These are phyloP conservation scores for Mnemiopsis leidyi DNA, from an alignment of 37 sponge, comb jelly and placozoan species.

Conservation along the genomic window DNA sequence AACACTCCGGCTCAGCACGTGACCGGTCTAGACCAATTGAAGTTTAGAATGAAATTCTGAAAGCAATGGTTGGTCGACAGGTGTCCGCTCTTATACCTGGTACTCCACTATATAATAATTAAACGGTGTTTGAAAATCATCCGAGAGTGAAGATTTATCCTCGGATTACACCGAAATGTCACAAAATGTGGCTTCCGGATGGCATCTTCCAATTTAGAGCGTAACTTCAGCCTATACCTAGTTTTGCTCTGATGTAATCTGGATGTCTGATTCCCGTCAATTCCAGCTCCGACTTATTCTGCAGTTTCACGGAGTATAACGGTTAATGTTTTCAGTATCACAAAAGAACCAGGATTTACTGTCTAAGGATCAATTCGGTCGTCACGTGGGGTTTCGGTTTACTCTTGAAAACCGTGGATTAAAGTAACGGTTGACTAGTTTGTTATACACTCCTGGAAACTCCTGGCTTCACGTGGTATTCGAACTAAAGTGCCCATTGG, in stretches of 20 bases:
- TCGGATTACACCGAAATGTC: conserved; percentile 53
- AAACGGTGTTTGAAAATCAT: conserved; percentile 63
- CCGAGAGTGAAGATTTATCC: conserved; percentile 55
- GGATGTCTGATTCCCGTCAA: not conserved
- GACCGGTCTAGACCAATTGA: not conserved
- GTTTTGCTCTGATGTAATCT: not conserved
- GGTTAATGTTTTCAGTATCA: not conserved
- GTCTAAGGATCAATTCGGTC: not conserved
- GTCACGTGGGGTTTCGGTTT: not conserved
- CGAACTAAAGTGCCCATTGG: not conserved
- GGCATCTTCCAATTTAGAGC: conserved; percentile 43
- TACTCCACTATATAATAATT: conserved; percentile 25
- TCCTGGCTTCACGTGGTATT: not conserved
- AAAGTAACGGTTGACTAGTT: not conserved
- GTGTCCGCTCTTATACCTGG: conserved; percentile 33
- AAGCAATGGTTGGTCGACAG: conserved; percentile 52
- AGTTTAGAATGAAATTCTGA: not conserved
- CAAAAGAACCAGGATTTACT: not conserved
- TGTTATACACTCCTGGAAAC: not conserved
- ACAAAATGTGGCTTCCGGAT: conserved; percentile 48
- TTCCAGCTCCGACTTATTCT: not conserved
- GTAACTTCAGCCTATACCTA: not conserved
- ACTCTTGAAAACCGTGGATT: not conserved
- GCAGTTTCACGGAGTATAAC: not conserved
- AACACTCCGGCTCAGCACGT: not conserved